Base-by-base conservation (phyloP, 2,888 invertebrate genomes). In the Leptinotarsa rubiginosa region DNA sequence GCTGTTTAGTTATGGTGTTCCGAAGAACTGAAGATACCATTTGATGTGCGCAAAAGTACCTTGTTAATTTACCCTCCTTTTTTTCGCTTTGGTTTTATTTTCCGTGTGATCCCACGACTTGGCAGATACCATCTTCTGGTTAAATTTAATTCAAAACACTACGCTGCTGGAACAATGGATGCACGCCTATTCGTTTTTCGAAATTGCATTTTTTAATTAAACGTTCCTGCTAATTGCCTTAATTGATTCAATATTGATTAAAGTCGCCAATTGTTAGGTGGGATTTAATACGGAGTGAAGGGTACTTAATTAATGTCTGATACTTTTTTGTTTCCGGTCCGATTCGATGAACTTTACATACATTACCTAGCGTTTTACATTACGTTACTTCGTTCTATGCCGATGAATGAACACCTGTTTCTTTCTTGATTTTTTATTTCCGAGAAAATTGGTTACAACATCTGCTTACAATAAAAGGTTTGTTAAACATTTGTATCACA, bases 81-180 rank as follows among this genome's bases (percentile, higher is more conserved):
- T 78, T 62, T 62, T 79, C 77, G 70, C 73, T 77, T 77, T 78
- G 74, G 75, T 79, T 79, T 83, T 81, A 75, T 80, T 80, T 77
- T 78, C 75, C 73, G 70, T 76, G 75, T 78, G 77, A 79, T 80
- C 79, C 82, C 82, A 82, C 82, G 82, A 82, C 82, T 83, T 78
- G 73, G 25, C 76, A 73, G 83, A 83, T 83, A 83, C 69, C 79
- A 83, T 83, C 83, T 79, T 67, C 72, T 75, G 77, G 75, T 73
- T 81, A 76, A 80, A 82, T 81, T 81, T 81, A 81, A 81, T 80
- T 82, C 79, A 80, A 81, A 82, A 77, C 73, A 75, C 73, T 70
- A 67, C 72, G 69, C 74, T 73, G 64, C 75, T 41, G 69, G 72
- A 79, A 78, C 79, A 81, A 76, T 79, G 78, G 77, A 72, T 75